Evolutionary conservation across 37 sponge, comb jelly and placozoan species (phyloP).

Genomic region (Dysidea cf. avara): DNA sequence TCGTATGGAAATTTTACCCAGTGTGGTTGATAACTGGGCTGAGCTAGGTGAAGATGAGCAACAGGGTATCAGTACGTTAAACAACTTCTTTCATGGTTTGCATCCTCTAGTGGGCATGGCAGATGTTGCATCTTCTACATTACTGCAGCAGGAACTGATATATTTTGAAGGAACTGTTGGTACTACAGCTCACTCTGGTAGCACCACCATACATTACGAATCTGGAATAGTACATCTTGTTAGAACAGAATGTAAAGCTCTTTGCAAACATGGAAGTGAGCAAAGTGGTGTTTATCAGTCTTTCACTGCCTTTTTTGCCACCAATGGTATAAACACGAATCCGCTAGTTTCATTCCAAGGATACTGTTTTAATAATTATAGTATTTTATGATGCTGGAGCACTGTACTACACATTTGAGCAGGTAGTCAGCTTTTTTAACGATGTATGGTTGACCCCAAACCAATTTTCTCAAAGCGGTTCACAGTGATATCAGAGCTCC

Average conservation of each 20-base stretch:
- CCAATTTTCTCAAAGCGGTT: slow-evolving; percentile 24
- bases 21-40: slow-evolving; percentile 11
- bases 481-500: slow-evolving; percentile 7
- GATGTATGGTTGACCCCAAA: slow-evolving; percentile 33
- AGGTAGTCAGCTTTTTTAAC: slow-evolving; percentile 6
- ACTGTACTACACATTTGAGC: slow-evolving; percentile 1
- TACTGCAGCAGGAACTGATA: slow-evolving; percentile 14
- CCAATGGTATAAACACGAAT: slow-evolving; percentile 6
- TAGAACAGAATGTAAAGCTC: slow-evolving; percentile 35
- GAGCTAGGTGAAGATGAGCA: background rate
- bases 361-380: slow-evolving; percentile 41
- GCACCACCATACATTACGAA: slow-evolving; percentile 4
- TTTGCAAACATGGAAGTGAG: slow-evolving; percentile 31
- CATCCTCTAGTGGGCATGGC: slow-evolving; percentile 49
- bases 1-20: slow-evolving; percentile 7
- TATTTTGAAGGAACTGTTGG: slow-evolving; percentile 19
- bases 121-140: slow-evolving; percentile 8
- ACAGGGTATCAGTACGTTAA: slow-evolving; percentile 3
- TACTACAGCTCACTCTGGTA: background rate
- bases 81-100: slow-evolving; percentile 42
- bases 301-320: slow-evolving; percentile 6
- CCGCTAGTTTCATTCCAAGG: slow-evolving; percentile 26
- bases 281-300: slow-evolving; percentile 32
- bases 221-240: slow-evolving; percentile 18
- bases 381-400: slow-evolving; percentile 47